Conservation (phyloP, 2,113 vertebrate genomes). For the Nesoenas mayeri region DNA sequence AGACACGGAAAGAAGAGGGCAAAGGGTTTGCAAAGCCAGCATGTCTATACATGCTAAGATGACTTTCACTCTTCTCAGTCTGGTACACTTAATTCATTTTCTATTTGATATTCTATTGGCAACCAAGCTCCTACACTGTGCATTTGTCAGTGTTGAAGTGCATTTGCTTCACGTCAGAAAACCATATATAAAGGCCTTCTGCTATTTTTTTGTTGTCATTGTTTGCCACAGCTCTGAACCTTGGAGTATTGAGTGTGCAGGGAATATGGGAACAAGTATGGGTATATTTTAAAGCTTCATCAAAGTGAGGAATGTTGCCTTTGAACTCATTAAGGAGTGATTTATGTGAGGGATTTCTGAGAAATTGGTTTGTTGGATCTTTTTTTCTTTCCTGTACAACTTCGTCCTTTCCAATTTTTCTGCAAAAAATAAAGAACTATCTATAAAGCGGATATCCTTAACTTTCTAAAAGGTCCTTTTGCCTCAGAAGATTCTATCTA, state of each 20-base stretch:
- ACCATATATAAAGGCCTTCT: background rate
- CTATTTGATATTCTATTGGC: conserved; percentile 34
- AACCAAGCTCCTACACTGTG: background rate
- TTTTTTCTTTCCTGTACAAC: background rate
- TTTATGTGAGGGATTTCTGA: background rate
- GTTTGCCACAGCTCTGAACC: background rate
- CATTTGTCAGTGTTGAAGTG: conserved; percentile 42
- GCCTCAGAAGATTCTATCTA: background rate
- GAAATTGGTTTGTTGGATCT: background rate
- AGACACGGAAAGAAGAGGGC: background rate
- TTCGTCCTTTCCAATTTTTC: background rate
- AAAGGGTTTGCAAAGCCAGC: background rate
- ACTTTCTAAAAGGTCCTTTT: background rate
- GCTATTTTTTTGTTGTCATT: conserved; percentile 5
- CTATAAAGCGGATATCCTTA: background rate
- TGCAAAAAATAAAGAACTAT: background rate
- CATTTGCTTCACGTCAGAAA: conserved; percentile 39
- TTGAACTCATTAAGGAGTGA: background rate
- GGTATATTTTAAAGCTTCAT: background rate
- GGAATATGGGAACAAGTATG: background rate
- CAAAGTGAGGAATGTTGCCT: background rate
- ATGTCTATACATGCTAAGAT: conserved; percentile 2
- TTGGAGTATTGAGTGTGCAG: background rate
- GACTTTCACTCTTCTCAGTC: conserved; percentile 34
- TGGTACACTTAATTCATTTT: conserved; percentile 55